These are phyloP conservation scores for Epinephelus fuscoguttatus DNA, from an alignment of 2,113 vertebrate genomes.

Conservation along the genomic window DNA sequence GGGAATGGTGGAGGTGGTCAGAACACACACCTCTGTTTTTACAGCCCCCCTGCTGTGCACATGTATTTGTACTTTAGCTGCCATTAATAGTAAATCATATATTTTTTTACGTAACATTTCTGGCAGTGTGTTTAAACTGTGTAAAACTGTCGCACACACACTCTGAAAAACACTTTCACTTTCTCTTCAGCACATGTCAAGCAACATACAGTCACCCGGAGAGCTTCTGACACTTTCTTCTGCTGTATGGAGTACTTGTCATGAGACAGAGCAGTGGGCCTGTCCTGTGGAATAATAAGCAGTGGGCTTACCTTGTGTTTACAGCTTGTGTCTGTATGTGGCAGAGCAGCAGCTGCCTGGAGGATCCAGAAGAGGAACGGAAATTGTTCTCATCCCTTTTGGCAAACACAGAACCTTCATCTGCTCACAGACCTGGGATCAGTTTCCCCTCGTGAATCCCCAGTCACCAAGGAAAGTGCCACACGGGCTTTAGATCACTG, in stretches of 20 bases:
- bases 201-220: background rate
- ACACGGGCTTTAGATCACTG: conserved; percentile 39
- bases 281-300: conserved; percentile 37
- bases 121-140: background rate
- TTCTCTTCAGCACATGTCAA: conserved; percentile 70
- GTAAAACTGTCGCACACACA: conserved; percentile 7
- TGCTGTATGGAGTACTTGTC: background rate
- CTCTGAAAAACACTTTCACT: conserved; percentile 72
- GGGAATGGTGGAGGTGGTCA: conserved; percentile 38
- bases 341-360: conserved; percentile 57
- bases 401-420: conserved; percentile 53
- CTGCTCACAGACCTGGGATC: conserved; percentile 65
- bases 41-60: background rate
- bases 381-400: conserved; percentile 64
- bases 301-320: conserved; percentile 72
- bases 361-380: conserved; percentile 62
- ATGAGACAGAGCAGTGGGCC: background rate
- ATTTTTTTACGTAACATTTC: conserved; percentile 1
- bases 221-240: background rate
- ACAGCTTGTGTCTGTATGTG: conserved; percentile 46
- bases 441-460: conserved; percentile 33
- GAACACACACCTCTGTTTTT: conserved; percentile 26
- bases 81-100: conserved; percentile 6
- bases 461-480: conserved; percentile 18
- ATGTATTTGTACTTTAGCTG: background rate